A percentile compares a stretch with the other conserved stretches of the same genome.
Conservation (phyloP, 2,113 vertebrate genomes). For the Aspiorhynchus laticeps region DNA sequence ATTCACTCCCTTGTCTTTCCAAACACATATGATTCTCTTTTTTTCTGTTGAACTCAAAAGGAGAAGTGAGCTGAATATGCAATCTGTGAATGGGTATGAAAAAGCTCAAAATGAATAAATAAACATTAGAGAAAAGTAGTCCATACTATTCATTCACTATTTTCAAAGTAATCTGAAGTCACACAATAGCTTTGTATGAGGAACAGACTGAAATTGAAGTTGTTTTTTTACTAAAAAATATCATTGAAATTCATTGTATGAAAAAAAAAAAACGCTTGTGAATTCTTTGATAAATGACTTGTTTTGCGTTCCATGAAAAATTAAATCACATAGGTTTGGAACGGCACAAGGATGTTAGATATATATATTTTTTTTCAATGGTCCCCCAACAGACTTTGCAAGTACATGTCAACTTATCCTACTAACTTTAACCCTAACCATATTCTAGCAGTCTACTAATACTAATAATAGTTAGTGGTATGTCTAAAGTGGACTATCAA, state of each 20-base stretch:
- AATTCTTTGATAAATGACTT: not conserved
- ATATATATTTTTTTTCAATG: no score
- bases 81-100: not conserved
- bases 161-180: not conserved
- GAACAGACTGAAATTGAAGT: not conserved
- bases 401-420: no score
- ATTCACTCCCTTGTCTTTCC: not conserved
- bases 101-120: not conserved
- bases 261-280: not conserved
- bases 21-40: not conserved
- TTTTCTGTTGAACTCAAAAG: not conserved
- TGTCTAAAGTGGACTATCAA: not conserved
- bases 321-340: not conserved
- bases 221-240: not conserved
- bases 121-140: not conserved
- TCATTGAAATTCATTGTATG: not conserved
- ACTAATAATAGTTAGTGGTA: no score
- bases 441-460: no score
- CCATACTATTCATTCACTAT: not conserved
- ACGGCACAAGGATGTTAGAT: not conserved
- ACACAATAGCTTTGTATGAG: not conserved
- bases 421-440: no score
- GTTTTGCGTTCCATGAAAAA: not conserved
- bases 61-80: not conserved
- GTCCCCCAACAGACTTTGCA: no score